A percentile compares a stretch with the other conserved stretches of the same genome.
Evolutionary conservation across 1,140 invertebrate species (phyloP).

Genomic region (Dreissena polymorpha): DNA sequence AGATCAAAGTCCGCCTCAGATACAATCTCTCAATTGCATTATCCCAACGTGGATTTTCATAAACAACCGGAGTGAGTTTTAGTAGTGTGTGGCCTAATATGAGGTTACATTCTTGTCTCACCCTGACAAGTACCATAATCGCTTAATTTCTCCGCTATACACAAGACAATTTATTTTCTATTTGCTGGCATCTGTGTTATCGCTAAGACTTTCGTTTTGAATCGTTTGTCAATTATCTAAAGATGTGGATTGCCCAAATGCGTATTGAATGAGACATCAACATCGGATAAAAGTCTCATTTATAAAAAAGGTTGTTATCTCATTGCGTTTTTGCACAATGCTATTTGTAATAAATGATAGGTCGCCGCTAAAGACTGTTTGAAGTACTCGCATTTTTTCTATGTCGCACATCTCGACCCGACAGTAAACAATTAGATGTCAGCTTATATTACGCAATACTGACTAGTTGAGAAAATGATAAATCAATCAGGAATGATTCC

Average conservation of each 20-base stretch:
- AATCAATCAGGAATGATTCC: no score
- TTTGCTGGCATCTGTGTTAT: slow-evolving; percentile 29
- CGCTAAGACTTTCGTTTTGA: slow-evolving; percentile 36
- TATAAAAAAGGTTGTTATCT: background rate
- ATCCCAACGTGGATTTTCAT: slow-evolving; percentile 13
- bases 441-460: no score
- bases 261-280: slow-evolving; percentile 28
- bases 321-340: no score
- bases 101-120: slow-evolving; percentile 17
- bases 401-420: no score
- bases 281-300: slow-evolving; percentile 7
- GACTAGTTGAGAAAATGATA: no score
- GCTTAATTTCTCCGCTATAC: slow-evolving; percentile 33
- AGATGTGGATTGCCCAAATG: slow-evolving; percentile 20
- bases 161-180: slow-evolving; percentile 36
- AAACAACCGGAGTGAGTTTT: slow-evolving; percentile 12
- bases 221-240: slow-evolving; percentile 39
- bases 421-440: no score
- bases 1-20: slow-evolving; percentile 28
- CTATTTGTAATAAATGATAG: no score
- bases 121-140: slow-evolving; percentile 16
- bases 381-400: no score
- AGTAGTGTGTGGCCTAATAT: background rate
- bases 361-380: no score
- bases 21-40: slow-evolving; percentile 8